These are phyloP conservation scores for Cryptoprocta ferox DNA, from an alignment of 2,797 vertebrate genomes.

Conservation along the genomic window DNA sequence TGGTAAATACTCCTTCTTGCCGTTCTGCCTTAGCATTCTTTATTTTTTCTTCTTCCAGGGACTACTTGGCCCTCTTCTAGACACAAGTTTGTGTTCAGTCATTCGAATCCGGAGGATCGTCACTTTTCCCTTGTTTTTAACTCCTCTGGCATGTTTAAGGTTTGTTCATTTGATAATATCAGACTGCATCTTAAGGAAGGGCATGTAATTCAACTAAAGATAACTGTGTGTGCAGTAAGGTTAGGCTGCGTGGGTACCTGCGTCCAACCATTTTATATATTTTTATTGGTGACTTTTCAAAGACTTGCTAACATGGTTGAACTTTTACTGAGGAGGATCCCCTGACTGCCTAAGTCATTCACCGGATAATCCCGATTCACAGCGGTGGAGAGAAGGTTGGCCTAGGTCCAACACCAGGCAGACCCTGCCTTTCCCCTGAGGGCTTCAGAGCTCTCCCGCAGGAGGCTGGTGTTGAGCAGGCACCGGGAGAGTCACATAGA, in stretches of 20 bases:
- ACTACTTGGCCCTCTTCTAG: neutral
- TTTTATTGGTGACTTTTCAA: neutral
- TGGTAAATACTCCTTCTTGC: neutral
- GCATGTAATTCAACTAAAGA: neutral
- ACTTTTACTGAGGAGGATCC: neutral
- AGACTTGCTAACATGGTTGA: neutral
- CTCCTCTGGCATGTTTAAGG: neutral
- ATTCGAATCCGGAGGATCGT: neutral
- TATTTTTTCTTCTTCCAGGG: neutral
- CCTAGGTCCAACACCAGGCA: neutral
- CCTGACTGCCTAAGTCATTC: neutral
- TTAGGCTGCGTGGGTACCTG: neutral
- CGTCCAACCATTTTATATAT: neutral
- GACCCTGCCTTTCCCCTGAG: rapidly evolving
- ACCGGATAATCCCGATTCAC: neutral
- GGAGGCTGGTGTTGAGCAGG: neutral
- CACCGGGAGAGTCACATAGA: neutral
- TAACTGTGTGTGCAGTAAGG: neutral
- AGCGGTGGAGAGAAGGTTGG: neutral
- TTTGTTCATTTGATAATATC: neutral
- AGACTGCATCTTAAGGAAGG: neutral
- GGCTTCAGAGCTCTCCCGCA: neutral
- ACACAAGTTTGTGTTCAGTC: neutral
- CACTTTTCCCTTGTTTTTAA: neutral
- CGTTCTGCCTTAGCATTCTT: neutral